Base-by-base conservation (phyloP, 2,888 invertebrate species). In the Agrilus biguttatus region DNA sequence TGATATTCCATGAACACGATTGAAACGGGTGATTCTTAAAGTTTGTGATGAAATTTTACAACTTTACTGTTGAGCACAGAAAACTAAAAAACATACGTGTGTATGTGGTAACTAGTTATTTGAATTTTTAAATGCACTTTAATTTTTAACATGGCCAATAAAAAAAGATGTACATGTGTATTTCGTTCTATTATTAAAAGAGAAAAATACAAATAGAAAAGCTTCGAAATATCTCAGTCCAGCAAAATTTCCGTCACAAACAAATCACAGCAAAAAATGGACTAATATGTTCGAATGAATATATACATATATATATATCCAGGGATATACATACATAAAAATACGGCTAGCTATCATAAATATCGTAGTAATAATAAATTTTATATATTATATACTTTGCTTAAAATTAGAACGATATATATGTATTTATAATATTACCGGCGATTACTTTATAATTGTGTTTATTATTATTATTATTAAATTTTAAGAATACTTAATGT, bases 401-500 rank as follows among this genome's bases (percentile, higher is more conserved):
- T 49, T 50, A 52, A 49, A 57, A 61, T 62, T 60, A 59, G 61
- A 47, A 62, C 61, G 61, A 61, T 56, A 52, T 49, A 49, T 49
- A 38, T 49, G 47, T 51, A 49, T 51, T 50, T 49, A 50, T 46
- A 55, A 57, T 56, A 58, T 62, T 58, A 60, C 60, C 56, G 51
- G 58, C 58, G 60, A 61, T 61, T 61, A 57, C 56, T 59, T 56
- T 58, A 50, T 49, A 45, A 58, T 54, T 59, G 57, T 60, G 55
- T 57, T 55, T 46, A 52, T 61, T 63, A 63, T 62, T 64, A 64
- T 59, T 63, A 61, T 55, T 61, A 62, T 62, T 63, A 61, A 28
- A 28, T 28, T 61, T 65, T 65, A 63, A 65, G 63, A 65, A 66
- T 65, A 65, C 63, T 66, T 58, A 62, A 61, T 62, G 68, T 67